phyloP scores from a whole-genome alignment of 2,888 invertebrate genomes.

The Rotaria macrura region DNA sequence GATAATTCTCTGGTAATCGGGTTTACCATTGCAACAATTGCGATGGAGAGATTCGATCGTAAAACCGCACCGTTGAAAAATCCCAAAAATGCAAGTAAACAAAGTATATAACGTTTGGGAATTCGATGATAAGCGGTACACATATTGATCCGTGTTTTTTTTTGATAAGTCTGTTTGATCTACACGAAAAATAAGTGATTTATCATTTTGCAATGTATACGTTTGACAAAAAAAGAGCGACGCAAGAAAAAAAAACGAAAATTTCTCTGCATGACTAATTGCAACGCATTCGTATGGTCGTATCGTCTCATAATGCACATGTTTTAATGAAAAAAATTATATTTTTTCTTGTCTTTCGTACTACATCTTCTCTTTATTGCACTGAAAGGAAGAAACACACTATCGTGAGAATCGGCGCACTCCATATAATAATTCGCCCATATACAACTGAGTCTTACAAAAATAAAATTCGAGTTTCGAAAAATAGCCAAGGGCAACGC shows the following conservation, averaged over 20 bases:
- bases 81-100: conserved; percentile 50
- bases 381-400: no score
- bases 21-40: conserved; percentile 80
- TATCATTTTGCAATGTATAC: not conserved
- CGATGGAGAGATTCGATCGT: conserved; percentile 76
- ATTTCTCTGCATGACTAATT: not conserved
- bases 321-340: not conserved
- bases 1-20: conserved; percentile 31
- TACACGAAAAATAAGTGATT: not conserved
- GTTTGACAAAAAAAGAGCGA: not conserved
- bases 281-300: not conserved
- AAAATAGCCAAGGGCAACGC: no score
- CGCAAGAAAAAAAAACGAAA: not conserved
- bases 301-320: not conserved
- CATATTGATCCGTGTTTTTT: not conserved
- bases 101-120: conserved; percentile 50
- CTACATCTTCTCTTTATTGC: no score
- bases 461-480: no score
- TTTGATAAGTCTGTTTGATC: not conserved
- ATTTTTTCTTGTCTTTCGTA: no score
- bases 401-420: no score
- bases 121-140: conserved; percentile 27
- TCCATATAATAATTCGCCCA: no score
- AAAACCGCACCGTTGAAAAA: conserved; percentile 50
- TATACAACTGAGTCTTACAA: no score